Conservation (phyloP, 1,140 invertebrate genomes). For the Meloidogyne hapla region DNA sequence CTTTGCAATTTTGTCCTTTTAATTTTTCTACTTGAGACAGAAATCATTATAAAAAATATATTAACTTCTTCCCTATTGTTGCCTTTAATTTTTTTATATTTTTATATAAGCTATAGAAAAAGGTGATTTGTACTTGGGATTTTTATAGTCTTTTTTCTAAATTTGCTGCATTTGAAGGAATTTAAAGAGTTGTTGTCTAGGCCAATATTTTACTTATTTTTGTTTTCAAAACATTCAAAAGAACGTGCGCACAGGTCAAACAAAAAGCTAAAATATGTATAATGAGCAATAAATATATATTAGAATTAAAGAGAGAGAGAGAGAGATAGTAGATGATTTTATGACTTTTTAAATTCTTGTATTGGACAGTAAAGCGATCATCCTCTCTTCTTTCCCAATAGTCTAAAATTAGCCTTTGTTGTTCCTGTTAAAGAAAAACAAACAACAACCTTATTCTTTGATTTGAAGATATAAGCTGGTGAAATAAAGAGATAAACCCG, state of each 20-base stretch:
- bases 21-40: background rate
- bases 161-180: background rate
- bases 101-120: background rate
- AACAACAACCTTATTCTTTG: background rate
- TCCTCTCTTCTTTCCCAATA: background rate
- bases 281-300: background rate
- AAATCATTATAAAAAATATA: background rate
- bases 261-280: background rate
- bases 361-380: background rate
- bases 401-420: background rate
- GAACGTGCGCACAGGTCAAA: background rate
- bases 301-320: background rate
- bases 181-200: background rate
- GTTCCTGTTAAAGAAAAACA: background rate
- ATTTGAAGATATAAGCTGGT: background rate
- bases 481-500: background rate
- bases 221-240: background rate
- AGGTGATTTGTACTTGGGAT: background rate
- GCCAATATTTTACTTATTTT: background rate
- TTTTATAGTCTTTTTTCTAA: background rate
- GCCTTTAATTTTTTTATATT: background rate
- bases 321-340: too few species aligned
- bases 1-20: background rate
- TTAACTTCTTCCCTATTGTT: background rate
- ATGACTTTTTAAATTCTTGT: too few species aligned